Evolutionary conservation across 1,140 invertebrate species (phyloP).

Genomic region (Geopemphigus sp.): DNA sequence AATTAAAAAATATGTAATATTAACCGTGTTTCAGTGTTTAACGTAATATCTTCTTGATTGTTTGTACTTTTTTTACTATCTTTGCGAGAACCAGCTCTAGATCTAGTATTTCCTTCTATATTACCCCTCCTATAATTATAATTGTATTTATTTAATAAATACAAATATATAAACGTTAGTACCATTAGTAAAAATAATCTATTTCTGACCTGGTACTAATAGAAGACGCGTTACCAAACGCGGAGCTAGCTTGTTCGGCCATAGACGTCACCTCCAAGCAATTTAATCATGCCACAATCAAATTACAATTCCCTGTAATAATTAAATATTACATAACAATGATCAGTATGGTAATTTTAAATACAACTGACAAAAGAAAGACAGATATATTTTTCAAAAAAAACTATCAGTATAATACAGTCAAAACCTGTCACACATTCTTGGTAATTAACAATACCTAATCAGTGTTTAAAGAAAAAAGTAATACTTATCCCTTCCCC

Average conservation of each 20-base stretch:
- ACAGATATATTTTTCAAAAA: not conserved
- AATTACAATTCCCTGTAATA: constrained; percentile 40
- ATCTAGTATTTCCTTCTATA: constrained; percentile 44
- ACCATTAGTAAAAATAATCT: not conserved
- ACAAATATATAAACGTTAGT: not conserved
- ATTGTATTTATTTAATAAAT: not conserved
- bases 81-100: constrained; percentile 7
- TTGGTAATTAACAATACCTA: not conserved
- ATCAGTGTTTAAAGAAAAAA: not conserved
- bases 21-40: constrained; percentile 12
- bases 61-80: constrained; percentile 29
- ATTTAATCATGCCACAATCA: constrained; percentile 51
- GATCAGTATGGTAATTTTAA: not conserved
- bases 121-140: constrained; percentile 35
- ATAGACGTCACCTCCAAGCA: constrained; percentile 50
- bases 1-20: not conserved
- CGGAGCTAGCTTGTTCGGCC: constrained; percentile 51
- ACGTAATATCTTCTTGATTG: not conserved
- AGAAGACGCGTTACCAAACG: constrained; percentile 50
- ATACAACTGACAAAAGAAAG: not conserved
- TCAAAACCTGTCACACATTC: not conserved
- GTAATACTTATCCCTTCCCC: constrained; percentile 7
- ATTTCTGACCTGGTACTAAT: constrained; percentile 43
- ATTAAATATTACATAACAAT: not conserved
- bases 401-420: not conserved